Percentiles rank a stretch among this genome's conserved stretches.
These are phyloP conservation scores for Octodon degus DNA, from an alignment of 2,113 vertebrate genomes.

Conservation along the genomic window DNA sequence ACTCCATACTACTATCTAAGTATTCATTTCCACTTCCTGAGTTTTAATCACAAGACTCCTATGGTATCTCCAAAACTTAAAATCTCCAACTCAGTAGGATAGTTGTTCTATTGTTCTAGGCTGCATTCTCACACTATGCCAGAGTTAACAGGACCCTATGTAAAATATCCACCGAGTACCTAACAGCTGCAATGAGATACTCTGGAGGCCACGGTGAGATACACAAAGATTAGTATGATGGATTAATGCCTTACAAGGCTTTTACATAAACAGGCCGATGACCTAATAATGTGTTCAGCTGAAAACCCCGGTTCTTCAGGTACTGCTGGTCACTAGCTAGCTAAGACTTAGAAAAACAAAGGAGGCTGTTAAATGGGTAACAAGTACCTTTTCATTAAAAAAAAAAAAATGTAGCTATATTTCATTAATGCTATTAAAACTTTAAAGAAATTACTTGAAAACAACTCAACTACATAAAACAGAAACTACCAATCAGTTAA, in stretches of 20 bases:
- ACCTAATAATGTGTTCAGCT: neutral
- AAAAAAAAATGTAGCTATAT: neutral
- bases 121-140: neutral
- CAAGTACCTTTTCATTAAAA: neutral
- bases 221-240: neutral
- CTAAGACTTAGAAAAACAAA: neutral
- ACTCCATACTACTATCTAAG: neutral
- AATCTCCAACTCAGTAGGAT: neutral
- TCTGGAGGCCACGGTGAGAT: neutral
- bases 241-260: neutral
- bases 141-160: neutral
- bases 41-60: conserved; percentile 57
- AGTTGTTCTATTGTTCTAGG: conserved; percentile 15
- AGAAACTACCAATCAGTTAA: neutral
- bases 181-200: neutral
- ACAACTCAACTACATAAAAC: neutral
- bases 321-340: neutral
- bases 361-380: neutral
- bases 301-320: neutral
- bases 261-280: neutral
- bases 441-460: conserved; percentile 51
- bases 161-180: conserved; percentile 29
- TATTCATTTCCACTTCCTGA: neutral
- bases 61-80: conserved; percentile 20
- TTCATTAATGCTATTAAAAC: conserved; percentile 33